A percentile compares a stretch with the other conserved stretches of the same genome.
These are phyloP conservation scores for Amphiprion clarkii DNA, from an alignment of 2,797 vertebrate species.

Conservation along the genomic window DNA sequence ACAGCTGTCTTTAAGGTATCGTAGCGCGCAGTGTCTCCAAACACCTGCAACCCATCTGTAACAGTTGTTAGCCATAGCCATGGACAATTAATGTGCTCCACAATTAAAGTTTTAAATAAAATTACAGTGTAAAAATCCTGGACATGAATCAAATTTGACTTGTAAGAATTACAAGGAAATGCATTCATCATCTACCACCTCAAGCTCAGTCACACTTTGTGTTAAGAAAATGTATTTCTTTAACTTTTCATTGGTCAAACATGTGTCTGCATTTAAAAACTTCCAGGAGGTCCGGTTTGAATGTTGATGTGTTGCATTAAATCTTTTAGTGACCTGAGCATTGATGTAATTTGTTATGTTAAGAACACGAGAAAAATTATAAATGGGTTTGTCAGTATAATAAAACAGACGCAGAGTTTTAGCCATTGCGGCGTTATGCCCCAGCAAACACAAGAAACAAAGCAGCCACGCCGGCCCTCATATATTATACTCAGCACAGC, in stretches of 20 bases:
- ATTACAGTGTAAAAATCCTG: neutral
- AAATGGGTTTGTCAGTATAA: constrained; percentile 48
- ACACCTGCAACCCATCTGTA: too few species aligned
- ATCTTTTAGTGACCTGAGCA: neutral
- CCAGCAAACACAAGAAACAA: constrained; percentile 38
- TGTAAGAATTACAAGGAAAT: neutral
- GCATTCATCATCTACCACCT: constrained; percentile 10
- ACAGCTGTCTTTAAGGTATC: neutral
- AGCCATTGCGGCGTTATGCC: constrained; percentile 11
- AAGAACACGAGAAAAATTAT: constrained; percentile 37
- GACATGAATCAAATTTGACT: neutral
- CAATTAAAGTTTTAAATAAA: neutral
- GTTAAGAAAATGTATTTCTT: neutral
- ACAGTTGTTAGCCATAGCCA: too few species aligned
- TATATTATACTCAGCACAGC: constrained; percentile 36
- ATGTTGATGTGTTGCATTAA: constrained; percentile 1
- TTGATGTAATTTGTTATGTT: constrained; percentile 55
- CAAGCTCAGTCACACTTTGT: neutral
- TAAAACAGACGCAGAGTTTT: constrained; percentile 46
- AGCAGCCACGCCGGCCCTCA: constrained; percentile 30
- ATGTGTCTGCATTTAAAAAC: neutral
- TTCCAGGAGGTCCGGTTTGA: neutral
- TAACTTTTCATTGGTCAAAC: neutral
- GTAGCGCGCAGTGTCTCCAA: too few species aligned
- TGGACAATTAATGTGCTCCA: too few species aligned